These are phyloP conservation scores for Corythaeola cristata DNA, from an alignment of 2,113 vertebrate species.

Conservation along the genomic window DNA sequence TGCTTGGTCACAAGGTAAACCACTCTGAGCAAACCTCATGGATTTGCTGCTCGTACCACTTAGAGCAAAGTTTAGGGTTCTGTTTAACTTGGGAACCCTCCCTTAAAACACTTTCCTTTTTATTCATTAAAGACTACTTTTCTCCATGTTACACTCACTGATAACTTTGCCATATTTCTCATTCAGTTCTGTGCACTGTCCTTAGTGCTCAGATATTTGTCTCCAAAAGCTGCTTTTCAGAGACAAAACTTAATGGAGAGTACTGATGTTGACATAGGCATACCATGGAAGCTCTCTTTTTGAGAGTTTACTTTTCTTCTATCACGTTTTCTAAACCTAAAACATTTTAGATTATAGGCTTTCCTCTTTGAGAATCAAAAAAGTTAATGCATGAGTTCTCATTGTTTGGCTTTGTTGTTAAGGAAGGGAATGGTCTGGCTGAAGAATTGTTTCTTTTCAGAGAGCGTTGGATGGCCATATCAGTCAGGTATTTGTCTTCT, in stretches of 20 bases:
- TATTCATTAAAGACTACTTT: not conserved
- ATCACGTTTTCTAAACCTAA: not conserved
- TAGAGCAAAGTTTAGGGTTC: not conserved
- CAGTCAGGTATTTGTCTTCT: not conserved
- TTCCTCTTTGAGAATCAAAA: not conserved
- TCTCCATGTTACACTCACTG: not conserved
- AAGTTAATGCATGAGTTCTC: not conserved
- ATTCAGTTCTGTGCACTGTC: not conserved
- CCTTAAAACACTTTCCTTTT: not conserved
- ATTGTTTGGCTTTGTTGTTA: not conserved
- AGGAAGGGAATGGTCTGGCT: not conserved
- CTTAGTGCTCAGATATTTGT: not conserved
- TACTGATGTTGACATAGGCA: not conserved
- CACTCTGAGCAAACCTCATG: not conserved
- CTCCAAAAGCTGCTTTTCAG: not conserved
- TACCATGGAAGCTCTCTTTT: not conserved
- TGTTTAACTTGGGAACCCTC: not conserved
- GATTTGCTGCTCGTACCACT: not conserved
- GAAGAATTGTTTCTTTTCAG: not conserved
- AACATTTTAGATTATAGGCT: not conserved
- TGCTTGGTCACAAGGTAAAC: not conserved
- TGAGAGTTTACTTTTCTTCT: not conserved
- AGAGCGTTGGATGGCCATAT: not conserved
- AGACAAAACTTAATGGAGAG: not conserved
- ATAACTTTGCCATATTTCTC: not conserved